Conservation (phyloP, 2,797 vertebrate genomes). For the Salmo trutta region DNA sequence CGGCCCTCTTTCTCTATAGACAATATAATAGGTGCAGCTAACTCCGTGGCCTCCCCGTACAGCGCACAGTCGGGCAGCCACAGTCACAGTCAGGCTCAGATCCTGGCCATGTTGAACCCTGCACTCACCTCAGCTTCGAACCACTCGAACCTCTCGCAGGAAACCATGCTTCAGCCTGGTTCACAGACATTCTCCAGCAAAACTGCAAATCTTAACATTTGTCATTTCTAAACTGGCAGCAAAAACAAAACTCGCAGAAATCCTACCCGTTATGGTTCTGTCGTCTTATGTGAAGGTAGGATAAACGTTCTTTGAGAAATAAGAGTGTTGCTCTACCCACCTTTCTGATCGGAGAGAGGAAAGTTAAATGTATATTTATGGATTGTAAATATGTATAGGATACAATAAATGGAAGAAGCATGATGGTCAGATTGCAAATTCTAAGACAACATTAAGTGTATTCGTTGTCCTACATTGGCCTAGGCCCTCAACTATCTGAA, state of each 20-base stretch:
- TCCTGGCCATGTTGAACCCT: slow-evolving; percentile 92
- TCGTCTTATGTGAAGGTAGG: slow-evolving; percentile 84
- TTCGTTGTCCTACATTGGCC: slow-evolving; percentile 50
- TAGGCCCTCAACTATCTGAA: slow-evolving; percentile 48
- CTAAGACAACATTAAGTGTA: slow-evolving; percentile 39
- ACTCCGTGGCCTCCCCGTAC: slow-evolving; percentile 81
- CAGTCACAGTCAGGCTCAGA: slow-evolving; percentile 89
- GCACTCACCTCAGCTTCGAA: slow-evolving; percentile 86
- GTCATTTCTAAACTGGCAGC: slow-evolving; percentile 81
- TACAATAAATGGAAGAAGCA: slow-evolving; percentile 56
- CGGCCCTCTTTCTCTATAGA: slow-evolving; percentile 95
- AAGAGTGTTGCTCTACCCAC: slow-evolving; percentile 43
- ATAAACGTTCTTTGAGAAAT: slow-evolving; percentile 72
- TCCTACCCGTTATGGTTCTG: slow-evolving; percentile 59
- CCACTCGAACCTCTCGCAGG: slow-evolving; percentile 89
- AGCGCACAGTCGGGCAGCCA: slow-evolving; percentile 79
- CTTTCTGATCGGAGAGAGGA: slow-evolving; percentile 49
- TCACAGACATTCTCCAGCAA: slow-evolving; percentile 88
- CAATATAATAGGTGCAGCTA: slow-evolving; percentile 90
- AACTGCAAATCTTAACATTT: slow-evolving; percentile 86
- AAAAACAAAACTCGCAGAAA: slow-evolving; percentile 35
- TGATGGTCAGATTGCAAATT: slow-evolving; percentile 35
- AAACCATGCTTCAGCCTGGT: slow-evolving; percentile 77
- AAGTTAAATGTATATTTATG: slow-evolving; percentile 78
- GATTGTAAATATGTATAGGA: slow-evolving; percentile 78